Evolutionary conservation across 2,113 vertebrate species (phyloP).

Genomic region (Vimba vimba): DNA sequence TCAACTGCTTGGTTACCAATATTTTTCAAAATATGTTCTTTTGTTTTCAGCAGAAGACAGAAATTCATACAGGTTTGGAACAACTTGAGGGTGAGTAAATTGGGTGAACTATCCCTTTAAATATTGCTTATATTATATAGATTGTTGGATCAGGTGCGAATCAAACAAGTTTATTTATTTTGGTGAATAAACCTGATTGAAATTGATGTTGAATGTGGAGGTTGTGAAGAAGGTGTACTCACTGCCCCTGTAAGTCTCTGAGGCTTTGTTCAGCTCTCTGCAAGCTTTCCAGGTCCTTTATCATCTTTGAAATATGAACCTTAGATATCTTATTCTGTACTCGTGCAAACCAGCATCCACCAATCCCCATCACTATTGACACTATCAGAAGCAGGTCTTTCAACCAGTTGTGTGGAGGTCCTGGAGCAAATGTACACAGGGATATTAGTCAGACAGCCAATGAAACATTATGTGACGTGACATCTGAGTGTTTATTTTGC

Average conservation of each 20-base stretch:
- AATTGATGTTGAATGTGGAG: neutral
- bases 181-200: neutral
- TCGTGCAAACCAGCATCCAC: constrained; percentile 96
- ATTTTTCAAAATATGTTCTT: no score
- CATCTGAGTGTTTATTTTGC: neutral
- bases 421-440: constrained; percentile 65
- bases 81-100: no score
- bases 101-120: no score
- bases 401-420: constrained; percentile 96
- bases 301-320: constrained; percentile 94
- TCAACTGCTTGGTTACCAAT: no score
- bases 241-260: constrained; percentile 93
- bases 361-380: constrained; percentile 94
- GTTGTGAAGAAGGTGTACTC: constrained; percentile 52
- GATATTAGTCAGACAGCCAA: neutral
- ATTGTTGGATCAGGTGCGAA: neutral
- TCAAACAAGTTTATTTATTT: neutral
- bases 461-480: neutral
- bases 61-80: no score
- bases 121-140: no score
- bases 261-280: constrained; percentile 94
- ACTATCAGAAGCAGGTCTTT: constrained; percentile 94
- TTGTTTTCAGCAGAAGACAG: no score
- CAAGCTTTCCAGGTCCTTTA: constrained; percentile 96
- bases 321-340: constrained; percentile 91